phyloP scores from a whole-genome alignment of 1,140 invertebrate species.

The Drosophila sulfurigaster region DNA sequence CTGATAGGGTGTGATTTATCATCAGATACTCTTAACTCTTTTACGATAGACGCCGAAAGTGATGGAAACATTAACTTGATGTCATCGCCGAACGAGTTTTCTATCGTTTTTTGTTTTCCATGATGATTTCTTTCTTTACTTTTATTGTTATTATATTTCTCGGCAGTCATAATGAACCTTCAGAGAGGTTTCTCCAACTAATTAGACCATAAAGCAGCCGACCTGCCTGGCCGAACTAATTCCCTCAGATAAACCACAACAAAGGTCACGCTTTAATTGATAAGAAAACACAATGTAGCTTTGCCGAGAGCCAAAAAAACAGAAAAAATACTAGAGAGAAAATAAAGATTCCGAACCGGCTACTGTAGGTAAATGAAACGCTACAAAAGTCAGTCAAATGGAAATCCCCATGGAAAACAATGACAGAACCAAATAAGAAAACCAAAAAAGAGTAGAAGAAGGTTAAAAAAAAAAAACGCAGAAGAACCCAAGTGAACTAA shows the following conservation, averaged over 20 bases:
- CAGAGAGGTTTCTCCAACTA: conserved; percentile 72
- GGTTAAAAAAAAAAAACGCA: conserved; percentile 9
- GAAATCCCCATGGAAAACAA: conserved; percentile 65
- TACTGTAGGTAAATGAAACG: conserved; percentile 51
- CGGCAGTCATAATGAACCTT: conserved; percentile 47
- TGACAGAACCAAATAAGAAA: conserved; percentile 37
- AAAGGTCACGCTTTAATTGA: conserved; percentile 83
- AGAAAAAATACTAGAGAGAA: conserved; percentile 8
- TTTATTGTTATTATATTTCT: not conserved
- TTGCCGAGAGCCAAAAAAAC: conserved; percentile 9
- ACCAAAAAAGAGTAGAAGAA: not conserved
- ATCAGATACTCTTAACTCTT: conserved; percentile 34
- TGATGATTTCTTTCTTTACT: conserved; percentile 19
- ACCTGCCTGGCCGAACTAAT: conserved; percentile 67
- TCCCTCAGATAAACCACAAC: conserved; percentile 79
- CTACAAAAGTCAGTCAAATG: conserved; percentile 60
- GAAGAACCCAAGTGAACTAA: conserved; percentile 33
- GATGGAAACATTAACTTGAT: conserved; percentile 48
- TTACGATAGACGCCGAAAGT: conserved; percentile 11
- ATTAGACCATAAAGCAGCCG: conserved; percentile 78
- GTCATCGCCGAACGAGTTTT: conserved; percentile 64
- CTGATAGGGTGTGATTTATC: conserved; percentile 66
- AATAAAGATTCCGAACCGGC: conserved; percentile 42
- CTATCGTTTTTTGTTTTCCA: not conserved
- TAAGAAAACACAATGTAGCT: conserved; percentile 73